Evolutionary conservation across 2,797 vertebrate species (phyloP).

Genomic region (Acrossocheilus fasciatus): DNA sequence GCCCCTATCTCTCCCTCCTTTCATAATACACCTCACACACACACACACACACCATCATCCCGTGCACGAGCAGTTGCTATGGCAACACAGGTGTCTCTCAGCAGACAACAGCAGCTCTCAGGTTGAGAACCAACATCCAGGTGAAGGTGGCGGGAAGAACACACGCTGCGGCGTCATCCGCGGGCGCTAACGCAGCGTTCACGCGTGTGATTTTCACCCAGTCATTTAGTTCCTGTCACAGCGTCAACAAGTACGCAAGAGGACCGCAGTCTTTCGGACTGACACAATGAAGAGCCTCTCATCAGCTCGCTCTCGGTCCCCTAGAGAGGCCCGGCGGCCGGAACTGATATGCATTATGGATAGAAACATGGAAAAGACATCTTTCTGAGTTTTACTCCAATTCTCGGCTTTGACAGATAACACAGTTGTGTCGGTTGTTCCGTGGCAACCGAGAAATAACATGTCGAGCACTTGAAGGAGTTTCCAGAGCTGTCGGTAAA

Average conservation of each 20-base stretch:
- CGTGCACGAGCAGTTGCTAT: slow-evolving; percentile 45
- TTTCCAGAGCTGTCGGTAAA: not conserved
- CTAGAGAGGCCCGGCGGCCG: not conserved
- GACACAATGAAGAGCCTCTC: slow-evolving; percentile 20
- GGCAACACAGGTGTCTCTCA: slow-evolving; percentile 53
- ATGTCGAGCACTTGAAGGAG: not conserved
- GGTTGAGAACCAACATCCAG: slow-evolving; percentile 48
- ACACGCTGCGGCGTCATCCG: slow-evolving; percentile 13
- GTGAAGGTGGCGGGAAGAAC: slow-evolving; percentile 36
- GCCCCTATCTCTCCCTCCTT: slow-evolving; percentile 62
- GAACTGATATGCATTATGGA: slow-evolving; percentile 17
- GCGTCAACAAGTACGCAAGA: slow-evolving; percentile 9
- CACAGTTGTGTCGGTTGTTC: slow-evolving; percentile 8
- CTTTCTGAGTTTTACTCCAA: slow-evolving; percentile 21
- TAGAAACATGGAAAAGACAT: slow-evolving; percentile 14
- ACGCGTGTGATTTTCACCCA: slow-evolving; percentile 3
- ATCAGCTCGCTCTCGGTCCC: not conserved
- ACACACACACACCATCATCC: slow-evolving; percentile 34
- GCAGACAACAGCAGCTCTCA: slow-evolving; percentile 50
- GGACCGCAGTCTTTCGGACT: not conserved
- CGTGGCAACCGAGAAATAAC: slow-evolving; percentile 29
- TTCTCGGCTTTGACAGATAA: slow-evolving; percentile 18
- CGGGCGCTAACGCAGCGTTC: slow-evolving; percentile 18
- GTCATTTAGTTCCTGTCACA: not conserved
- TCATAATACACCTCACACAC: slow-evolving; percentile 65